phyloP scores from a whole-genome alignment of 2,113 vertebrate genomes.

The Bubalus kerabau region DNA sequence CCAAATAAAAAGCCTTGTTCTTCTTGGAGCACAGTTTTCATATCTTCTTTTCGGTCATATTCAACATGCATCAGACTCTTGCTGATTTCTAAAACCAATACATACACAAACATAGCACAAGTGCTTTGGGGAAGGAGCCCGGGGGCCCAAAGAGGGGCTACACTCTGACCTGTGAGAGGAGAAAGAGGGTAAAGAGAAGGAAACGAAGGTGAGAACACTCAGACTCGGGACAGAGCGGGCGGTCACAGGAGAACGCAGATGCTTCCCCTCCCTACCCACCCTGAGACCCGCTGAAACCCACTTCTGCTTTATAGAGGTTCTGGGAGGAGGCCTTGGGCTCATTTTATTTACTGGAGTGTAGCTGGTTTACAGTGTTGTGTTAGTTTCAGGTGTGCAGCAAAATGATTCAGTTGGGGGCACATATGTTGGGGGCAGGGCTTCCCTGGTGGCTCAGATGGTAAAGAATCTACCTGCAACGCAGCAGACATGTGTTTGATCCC shows the following conservation, averaged over 20 bases:
- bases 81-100: not conserved
- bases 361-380: not conserved
- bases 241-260: not conserved
- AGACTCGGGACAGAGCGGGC: not conserved
- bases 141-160: not conserved
- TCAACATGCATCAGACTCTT: not conserved
- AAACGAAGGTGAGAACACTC: not conserved
- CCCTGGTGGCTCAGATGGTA: not conserved
- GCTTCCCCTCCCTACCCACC: not conserved
- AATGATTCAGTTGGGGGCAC: not conserved
- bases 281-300: not conserved
- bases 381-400: too few relatives aligned
- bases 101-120: not conserved
- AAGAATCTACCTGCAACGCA: not conserved
- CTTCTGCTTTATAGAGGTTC: not conserved
- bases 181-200: not conserved
- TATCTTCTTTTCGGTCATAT: not conserved
- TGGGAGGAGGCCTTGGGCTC: not conserved
- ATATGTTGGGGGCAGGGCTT: not conserved
- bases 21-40: not conserved
- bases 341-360: not conserved
- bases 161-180: not conserved
- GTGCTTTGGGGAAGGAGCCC: not conserved
- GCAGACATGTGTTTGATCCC: not conserved
- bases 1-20: not conserved